Base-by-base conservation (phyloP, 2,113 vertebrate species). In the Cavia aperea region DNA sequence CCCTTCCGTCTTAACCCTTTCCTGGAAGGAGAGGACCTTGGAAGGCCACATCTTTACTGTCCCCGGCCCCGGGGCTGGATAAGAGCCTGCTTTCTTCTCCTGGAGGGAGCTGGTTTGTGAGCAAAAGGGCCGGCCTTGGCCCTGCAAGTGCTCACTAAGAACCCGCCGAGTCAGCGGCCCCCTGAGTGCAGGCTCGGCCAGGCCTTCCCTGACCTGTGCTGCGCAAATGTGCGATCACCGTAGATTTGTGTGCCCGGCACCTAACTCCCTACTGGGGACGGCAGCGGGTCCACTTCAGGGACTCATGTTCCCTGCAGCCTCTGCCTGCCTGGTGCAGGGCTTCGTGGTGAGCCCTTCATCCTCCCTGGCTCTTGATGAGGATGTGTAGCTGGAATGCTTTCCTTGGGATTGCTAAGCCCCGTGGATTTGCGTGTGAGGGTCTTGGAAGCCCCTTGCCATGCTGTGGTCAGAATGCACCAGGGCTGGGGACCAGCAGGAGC, bases 1-100 rank as follows among this genome's bases (percentile, higher is more conserved):
- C 81, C 75, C 68, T 33, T 13, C 56, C 2, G 14, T 1, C 51
- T 95, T 93, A 92, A 93, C 93, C 29, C 95, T 89, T 96, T 87
- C 94, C 65, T 88, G 39, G 49, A 70, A 33, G 7, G 46, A 56
- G 56, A 24, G 70, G 31, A 12, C 23, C 21, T 21, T 21, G 19
- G n/a, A 60, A 77, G 11, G 51, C 26, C 9, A 8, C 24, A 46
- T 63, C 51, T 46, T 26, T 86, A 54, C 56, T 15, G 12, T 24
- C 56, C 9, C 7, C 33, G n/a, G 12, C 82, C 82, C 56, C 7
- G 21, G 18, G 88, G 6, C 31, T 16, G 78, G 75, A 9, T 29
- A 29, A 43, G 75, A 31, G 66, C n/a, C 26, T 36, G 4, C 33
- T 4, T 49, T 65, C 86, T 72, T 36, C 49, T 2, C 33, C 39